Evolutionary conservation across 2,797 vertebrate species (phyloP).

Genomic region (Nyctalus aviator): DNA sequence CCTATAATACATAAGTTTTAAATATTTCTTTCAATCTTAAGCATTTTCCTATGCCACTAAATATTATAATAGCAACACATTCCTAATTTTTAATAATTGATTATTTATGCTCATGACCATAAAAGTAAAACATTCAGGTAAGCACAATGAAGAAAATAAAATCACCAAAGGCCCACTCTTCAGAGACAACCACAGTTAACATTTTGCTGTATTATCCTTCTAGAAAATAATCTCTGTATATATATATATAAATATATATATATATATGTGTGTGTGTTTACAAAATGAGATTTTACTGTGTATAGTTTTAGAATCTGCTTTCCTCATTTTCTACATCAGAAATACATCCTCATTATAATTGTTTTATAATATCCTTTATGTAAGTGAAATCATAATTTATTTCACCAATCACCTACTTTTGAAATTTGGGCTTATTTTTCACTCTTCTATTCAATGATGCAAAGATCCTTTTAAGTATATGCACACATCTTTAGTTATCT

Average conservation of each 20-base stretch:
- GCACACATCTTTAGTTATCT: conserved; percentile 2
- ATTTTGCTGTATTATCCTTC: conserved; percentile 15
- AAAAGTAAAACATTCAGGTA: conserved; percentile 42
- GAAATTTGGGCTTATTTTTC: not conserved
- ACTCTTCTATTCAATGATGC: not conserved
- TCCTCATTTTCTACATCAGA: conserved; percentile 3
- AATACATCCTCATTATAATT: not conserved
- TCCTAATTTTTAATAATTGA: not conserved
- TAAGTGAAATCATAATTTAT: conserved; percentile 20
- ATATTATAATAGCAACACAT: not conserved
- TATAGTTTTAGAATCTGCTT: conserved; percentile 43
- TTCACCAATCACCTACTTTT: conserved; percentile 48
- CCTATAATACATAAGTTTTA: not conserved
- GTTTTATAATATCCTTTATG: conserved; percentile 1
- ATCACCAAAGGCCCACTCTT: not conserved
- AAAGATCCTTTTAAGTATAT: conserved; percentile 36
- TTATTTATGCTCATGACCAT: conserved; percentile 30
- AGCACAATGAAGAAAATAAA: conserved; percentile 43
- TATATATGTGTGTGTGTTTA: not conserved
- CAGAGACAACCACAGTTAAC: not conserved
- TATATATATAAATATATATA: not conserved
- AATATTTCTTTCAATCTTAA: conserved; percentile 45
- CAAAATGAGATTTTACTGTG: not conserved
- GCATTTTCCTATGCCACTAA: not conserved
- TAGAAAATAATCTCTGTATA: conserved; percentile 32